Conservation (phyloP, 2,113 vertebrate genomes). For the Gopherus flavomarginatus region DNA sequence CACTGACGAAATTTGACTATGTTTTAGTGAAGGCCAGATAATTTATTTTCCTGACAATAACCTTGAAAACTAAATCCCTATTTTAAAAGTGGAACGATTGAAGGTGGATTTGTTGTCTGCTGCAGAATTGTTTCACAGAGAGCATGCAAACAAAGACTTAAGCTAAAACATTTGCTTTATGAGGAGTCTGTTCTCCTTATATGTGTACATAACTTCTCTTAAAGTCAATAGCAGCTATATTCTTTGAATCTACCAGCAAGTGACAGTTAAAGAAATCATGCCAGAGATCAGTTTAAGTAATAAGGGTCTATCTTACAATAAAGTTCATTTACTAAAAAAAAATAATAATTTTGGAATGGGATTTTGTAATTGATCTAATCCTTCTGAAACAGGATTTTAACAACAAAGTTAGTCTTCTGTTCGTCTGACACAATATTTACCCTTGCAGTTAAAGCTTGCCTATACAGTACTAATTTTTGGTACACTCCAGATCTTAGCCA, state of each 20-base stretch:
- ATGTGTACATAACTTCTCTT: not conserved
- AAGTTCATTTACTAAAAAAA: not conserved
- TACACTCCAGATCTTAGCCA: slow-evolving; percentile 19
- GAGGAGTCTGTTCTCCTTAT: not conserved
- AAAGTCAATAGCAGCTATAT: not conserved
- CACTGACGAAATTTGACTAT: not conserved
- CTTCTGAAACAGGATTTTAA: not conserved
- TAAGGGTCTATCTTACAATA: not conserved
- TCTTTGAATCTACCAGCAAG: slow-evolving; percentile 12
- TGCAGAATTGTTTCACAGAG: not conserved
- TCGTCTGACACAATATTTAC: not conserved
- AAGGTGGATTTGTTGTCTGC: not conserved
- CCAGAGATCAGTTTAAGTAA: not conserved
- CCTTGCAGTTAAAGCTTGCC: slow-evolving; percentile 28
- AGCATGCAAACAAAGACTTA: not conserved
- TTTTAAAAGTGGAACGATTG: not conserved
- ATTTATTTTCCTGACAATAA: slow-evolving; percentile 48
- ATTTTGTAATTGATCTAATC: not conserved
- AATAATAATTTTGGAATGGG: not conserved
- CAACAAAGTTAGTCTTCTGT: not conserved
- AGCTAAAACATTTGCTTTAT: not conserved
- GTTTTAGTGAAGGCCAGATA: not conserved
- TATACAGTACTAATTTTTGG: not conserved
- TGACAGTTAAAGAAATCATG: not conserved
- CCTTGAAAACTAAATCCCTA: slow-evolving; percentile 43